Percentiles rank a stretch among this genome's conserved stretches.
phyloP scores from a whole-genome alignment of 2,888 invertebrate species.

The Scaptomyza flava region DNA sequence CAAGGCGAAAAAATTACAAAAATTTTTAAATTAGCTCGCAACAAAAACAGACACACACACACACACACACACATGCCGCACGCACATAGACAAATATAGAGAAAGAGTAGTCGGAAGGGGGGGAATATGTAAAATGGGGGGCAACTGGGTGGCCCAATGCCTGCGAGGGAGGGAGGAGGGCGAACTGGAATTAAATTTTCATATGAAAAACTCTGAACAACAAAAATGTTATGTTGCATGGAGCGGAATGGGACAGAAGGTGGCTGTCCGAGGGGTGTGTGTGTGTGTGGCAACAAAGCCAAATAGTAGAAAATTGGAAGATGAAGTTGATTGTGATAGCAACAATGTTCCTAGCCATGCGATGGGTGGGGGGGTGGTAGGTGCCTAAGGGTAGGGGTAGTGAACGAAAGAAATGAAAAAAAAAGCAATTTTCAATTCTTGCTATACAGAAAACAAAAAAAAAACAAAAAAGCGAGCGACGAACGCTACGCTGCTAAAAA shows the following conservation, averaged over 20 bases:
- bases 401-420: constrained; percentile 34
- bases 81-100: background rate
- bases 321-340: constrained; percentile 73
- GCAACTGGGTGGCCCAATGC: constrained; percentile 40
- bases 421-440: constrained; percentile 81
- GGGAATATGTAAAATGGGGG: constrained; percentile 26
- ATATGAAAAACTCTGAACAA: constrained; percentile 64
- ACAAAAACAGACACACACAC: constrained; percentile 44
- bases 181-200: constrained; percentile 75
- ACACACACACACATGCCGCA: constrained; percentile 8
- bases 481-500: constrained; percentile 80
- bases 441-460: constrained; percentile 57
- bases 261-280: constrained; percentile 8
- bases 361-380: background rate
- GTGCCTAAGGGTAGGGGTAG: background rate
- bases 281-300: constrained; percentile 58
- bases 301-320: constrained; percentile 82
- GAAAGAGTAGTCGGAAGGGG: constrained; percentile 27
- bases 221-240: constrained; percentile 19
- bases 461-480: constrained; percentile 36
- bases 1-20: constrained; percentile 80
- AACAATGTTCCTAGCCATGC: constrained; percentile 39
- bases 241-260: background rate
- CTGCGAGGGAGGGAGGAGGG: background rate
- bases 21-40: constrained; percentile 81